A percentile compares a stretch with the other conserved stretches of the same genome.
Conservation (phyloP, 2,888 invertebrate genomes). For the Alitta virens region DNA sequence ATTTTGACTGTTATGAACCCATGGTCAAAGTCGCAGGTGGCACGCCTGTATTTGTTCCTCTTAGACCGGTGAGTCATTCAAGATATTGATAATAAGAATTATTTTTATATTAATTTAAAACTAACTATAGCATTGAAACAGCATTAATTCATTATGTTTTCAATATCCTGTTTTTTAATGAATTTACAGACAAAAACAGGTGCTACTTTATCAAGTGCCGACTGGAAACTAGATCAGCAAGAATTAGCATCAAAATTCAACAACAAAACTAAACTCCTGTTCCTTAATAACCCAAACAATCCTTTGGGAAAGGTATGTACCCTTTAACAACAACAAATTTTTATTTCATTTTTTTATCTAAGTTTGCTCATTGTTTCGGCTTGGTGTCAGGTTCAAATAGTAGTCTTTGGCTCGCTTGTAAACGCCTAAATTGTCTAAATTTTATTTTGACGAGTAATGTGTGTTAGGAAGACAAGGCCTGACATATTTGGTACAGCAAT, state of each 20-base stretch:
- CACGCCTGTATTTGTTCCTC: conserved; percentile 78
- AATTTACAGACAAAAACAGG: conserved; percentile 56
- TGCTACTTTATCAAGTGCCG: conserved; percentile 66
- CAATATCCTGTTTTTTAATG: too few species aligned
- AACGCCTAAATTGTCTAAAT: too few species aligned
- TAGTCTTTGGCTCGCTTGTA: too few species aligned
- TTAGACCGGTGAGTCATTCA: conserved; percentile 59
- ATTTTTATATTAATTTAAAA: conserved; percentile 62
- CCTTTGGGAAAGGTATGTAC: conserved; percentile 83
- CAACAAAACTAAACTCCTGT: conserved; percentile 85
- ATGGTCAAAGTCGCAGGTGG: conserved; percentile 90
- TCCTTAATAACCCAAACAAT: conserved; percentile 97
- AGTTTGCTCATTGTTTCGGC: too few species aligned
- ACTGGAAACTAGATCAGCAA: conserved; percentile 83
- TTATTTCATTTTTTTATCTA: too few species aligned
- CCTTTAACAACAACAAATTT: too few species aligned
- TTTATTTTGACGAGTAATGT: too few species aligned
- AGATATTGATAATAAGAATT: conserved; percentile 53
- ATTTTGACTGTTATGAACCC: conserved; percentile 96
- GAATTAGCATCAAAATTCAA: conserved; percentile 81
- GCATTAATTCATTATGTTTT: too few species aligned
- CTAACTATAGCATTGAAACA: too few species aligned
- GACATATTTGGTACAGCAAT: too few species aligned
- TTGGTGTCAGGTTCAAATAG: too few species aligned
- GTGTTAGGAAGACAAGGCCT: too few species aligned